Evolutionary conservation across 37 sponge, comb jelly and placozoan genomes (phyloP), one percentile per base, ranked within the genome.

Genomic region (Theonella swinhoei): DNA sequence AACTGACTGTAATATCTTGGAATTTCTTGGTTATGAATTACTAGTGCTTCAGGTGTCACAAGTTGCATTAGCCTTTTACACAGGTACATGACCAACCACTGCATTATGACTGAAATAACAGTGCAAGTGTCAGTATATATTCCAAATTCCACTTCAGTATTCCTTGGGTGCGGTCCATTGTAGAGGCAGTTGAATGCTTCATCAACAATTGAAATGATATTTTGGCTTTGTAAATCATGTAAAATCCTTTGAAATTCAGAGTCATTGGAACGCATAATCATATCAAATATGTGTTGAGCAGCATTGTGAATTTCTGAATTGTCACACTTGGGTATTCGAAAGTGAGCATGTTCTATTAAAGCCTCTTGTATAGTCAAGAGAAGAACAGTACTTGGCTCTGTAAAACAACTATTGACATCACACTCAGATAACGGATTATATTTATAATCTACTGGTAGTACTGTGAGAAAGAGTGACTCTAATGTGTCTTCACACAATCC

Each of bases 381-480:
- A n/a, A n/a, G n/a, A n/a, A n/a, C n/a, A n/a, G n/a, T n/a, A n/a
- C n/a, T n/a, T n/a, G n/a, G n/a, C n/a, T n/a, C n/a, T n/a, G n/a
- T n/a, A n/a, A n/a, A n/a, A n/a, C n/a, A n/a, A n/a, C n/a, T n/a
- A n/a, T n/a, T n/a, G n/a, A n/a, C n/a, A n/a, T n/a, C n/a, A 34
- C 33, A 7, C 9, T 67, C 30, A 24, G n/a, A n/a, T 63, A 63
- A 3, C 9, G 39, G 74, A 26, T 54, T 38, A 74, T 74, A 85
- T 0, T 30, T 47, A 24, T 42, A 54, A 19, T 41, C 80, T 24
- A 64, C 64, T 19, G 91, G 86, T 22, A 90, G 72, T 24, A 90
- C 58, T 3, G 67, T 39, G 14, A 90, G 78, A 9, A 88, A 24
- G 28, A 91, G 79, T 3, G 92, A 91, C 1, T 83, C 83, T 9